Percentiles rank a stretch among this genome's conserved stretches.
Evolutionary conservation across 2,797 vertebrate species (phyloP).

Genomic region (Lepilemur ruficaudatus): DNA sequence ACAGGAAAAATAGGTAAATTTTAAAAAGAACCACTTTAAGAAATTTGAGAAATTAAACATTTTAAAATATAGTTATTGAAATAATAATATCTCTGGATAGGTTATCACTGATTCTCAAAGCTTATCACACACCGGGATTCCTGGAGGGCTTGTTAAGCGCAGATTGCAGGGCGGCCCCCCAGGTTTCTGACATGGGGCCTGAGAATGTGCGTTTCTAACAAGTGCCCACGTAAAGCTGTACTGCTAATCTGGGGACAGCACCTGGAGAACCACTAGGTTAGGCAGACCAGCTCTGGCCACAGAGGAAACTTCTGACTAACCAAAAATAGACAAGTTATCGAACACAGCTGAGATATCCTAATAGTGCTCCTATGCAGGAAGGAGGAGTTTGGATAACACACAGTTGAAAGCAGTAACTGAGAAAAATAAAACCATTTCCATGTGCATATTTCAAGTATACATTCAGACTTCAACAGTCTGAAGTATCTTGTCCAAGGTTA

Average conservation of each 20-base stretch:
- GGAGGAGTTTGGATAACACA: background rate
- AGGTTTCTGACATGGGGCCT: background rate
- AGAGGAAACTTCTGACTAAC: background rate
- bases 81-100: background rate
- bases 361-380: background rate
- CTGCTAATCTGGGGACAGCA: background rate
- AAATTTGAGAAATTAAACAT: background rate
- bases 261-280: background rate
- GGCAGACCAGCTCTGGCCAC: background rate
- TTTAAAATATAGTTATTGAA: background rate
- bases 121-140: background rate
- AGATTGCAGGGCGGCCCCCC: background rate
- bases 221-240: background rate
- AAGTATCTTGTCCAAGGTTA: background rate
- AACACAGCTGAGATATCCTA: too few species aligned
- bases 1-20: background rate
- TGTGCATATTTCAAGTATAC: background rate
- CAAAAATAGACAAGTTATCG: background rate
- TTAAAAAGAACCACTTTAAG: background rate
- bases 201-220: background rate
- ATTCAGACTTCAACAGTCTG: background rate
- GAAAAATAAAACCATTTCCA: background rate
- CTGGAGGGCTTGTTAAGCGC: background rate
- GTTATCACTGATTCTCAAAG: background rate
- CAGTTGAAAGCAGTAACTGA: background rate